These are phyloP conservation scores for Pedetes capensis DNA, from an alignment of 2,113 vertebrate species.

Conservation along the genomic window DNA sequence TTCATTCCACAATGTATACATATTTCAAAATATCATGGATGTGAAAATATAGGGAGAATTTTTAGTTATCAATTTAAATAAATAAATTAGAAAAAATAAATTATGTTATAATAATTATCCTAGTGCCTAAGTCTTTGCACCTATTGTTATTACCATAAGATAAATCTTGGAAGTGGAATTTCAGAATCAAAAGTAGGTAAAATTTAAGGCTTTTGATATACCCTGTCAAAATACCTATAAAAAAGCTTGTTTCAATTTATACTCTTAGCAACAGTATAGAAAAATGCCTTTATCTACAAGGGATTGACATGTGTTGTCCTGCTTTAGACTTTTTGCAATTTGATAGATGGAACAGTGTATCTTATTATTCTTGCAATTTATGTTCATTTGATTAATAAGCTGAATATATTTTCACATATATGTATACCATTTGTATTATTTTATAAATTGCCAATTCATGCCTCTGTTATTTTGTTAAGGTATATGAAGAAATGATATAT, in stretches of 20 bases:
- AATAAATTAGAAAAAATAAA: not conserved
- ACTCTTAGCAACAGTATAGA: not conserved
- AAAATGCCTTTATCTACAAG: not conserved
- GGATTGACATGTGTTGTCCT: not conserved
- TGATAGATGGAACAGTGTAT: not conserved
- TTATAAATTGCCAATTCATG: not conserved
- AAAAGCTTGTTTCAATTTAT: not conserved
- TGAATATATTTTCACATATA: not conserved
- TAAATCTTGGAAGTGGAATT: conserved; percentile 3
- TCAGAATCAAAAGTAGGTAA: not conserved
- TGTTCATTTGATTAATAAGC: not conserved
- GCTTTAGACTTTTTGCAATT: not conserved
- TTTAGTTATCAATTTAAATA: not conserved
- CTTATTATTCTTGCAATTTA: not conserved
- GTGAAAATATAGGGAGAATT: no score
- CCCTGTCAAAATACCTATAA: not conserved
- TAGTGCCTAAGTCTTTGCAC: not conserved
- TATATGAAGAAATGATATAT: not conserved
- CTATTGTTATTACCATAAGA: not conserved
- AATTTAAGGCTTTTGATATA: not conserved
- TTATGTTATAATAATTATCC: not conserved
- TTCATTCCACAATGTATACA: not conserved
- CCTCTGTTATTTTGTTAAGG: not conserved
- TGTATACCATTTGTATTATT: not conserved
- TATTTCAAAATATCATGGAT: not conserved